Evolutionary conservation across 2,888 invertebrate genomes (phyloP), one percentile per base, ranked within the genome.

Genomic region (Cyrtodaria siliqua): DNA sequence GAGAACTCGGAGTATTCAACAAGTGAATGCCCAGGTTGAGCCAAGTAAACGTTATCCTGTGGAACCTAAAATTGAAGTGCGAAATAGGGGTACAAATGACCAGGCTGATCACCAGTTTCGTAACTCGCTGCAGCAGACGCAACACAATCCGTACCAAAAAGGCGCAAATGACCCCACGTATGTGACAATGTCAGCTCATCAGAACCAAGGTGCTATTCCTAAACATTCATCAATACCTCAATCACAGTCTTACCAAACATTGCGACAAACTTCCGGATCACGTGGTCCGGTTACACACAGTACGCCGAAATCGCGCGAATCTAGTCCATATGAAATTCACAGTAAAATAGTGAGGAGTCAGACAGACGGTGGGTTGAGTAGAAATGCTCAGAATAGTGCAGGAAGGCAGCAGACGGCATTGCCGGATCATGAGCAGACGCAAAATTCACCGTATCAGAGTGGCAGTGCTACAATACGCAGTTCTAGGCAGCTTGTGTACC

Each of bases 231-330:
- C 26, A 29, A 38, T 83, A 29, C 83, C 84, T 24, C 75, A 79
- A 23, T 77, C 85, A 9, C 85, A 85, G 38, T 79, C 83, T 1
- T 79, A 79, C 76, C 84, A 81, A 49, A 49, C 42, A 60, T 20
- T 61, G n/a, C 59, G 78, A 59, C 71, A 76, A 52, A 44, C 59
- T 44, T 62, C 62, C 24, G 33, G 66, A 24, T 33, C 68, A 29
- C 63, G 61, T 14, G 73, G 79, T 0, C 68, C 74, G 23, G 47
- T 82, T 20, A 66, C 73, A 53, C 79, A 79, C 63, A 84, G 86
- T 68, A 79, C 83, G 38, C 79, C 83, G 44, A 85, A 85, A 71
- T 82, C 84, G 0, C 33, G 72, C 26, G 84, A 84, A 52, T 82
- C 80, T 57, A 85, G 84, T 79, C 86, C 86, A n/a, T 82, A 73